phyloP scores from a whole-genome alignment of 2,113 vertebrate species.

The Nettapus auritus region DNA sequence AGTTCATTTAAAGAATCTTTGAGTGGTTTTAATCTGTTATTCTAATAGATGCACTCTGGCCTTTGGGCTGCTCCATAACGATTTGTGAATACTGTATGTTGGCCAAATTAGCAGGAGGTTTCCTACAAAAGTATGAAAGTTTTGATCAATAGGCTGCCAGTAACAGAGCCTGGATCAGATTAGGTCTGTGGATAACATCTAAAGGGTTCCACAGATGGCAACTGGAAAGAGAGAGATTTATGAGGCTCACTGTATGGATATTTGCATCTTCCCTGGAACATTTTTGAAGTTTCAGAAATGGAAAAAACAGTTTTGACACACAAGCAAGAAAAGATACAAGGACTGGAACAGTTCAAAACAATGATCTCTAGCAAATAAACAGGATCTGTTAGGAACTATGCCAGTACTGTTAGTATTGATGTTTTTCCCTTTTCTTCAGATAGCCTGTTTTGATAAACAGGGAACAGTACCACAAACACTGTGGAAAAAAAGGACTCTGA shows the following conservation, averaged over 20 bases:
- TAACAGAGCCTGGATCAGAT: neutral
- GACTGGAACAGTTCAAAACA: neutral
- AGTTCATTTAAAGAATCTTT: neutral
- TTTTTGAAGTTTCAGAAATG: neutral
- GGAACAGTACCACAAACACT: neutral
- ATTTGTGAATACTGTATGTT: neutral
- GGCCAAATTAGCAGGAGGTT: neutral
- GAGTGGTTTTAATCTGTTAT: neutral
- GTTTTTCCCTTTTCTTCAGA: slow-evolving; percentile 31
- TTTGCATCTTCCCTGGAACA: neutral
- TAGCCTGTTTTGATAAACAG: slow-evolving; percentile 36
- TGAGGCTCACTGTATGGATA: neutral
- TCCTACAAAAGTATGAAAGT: neutral
- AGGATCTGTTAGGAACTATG: slow-evolving; percentile 30
- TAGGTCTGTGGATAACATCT: neutral
- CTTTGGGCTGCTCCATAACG: neutral
- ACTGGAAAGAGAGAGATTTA: neutral
- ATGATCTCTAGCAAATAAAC: neutral
- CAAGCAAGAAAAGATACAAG: neutral
- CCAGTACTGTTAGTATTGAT: slow-evolving; percentile 10
- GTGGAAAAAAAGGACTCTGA: neutral
- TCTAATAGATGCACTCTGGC: neutral
- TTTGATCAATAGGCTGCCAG: neutral
- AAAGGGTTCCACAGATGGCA: neutral
- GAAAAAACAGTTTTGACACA: neutral